Evolutionary conservation across 2,113 vertebrate species (phyloP).

Genomic region (Ivindomyrus marchei): DNA sequence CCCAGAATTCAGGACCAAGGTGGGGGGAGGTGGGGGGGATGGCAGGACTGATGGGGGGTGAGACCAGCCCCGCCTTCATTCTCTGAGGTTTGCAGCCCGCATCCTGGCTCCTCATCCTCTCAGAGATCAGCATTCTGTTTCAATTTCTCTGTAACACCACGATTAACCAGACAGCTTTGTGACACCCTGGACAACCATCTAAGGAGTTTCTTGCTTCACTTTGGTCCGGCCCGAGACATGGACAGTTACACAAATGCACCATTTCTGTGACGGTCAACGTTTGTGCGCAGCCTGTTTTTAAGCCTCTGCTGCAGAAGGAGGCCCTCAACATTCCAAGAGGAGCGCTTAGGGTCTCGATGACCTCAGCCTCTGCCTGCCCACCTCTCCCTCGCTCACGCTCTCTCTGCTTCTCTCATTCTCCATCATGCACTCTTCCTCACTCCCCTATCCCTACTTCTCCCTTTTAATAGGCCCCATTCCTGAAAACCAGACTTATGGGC

Average conservation of each 20-base stretch:
- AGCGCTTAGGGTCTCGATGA: not conserved
- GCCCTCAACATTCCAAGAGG: not conserved
- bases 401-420: conserved; percentile 14
- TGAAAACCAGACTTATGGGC: not conserved
- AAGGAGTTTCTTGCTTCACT: conserved; percentile 9
- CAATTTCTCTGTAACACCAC: not conserved
- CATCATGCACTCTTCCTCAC: not conserved
- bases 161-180: not conserved
- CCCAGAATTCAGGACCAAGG: not conserved
- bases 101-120: not conserved
- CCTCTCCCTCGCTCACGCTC: not conserved
- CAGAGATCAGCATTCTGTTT: not conserved
- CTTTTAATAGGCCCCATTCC: not conserved
- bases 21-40: not conserved
- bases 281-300: conserved; percentile 24
- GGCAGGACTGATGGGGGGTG: not conserved
- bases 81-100: not conserved
- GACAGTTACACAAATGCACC: conserved; percentile 42
- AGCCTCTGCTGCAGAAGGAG: not conserved
- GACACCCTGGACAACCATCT: conserved; percentile 7
- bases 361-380: conserved; percentile 2
- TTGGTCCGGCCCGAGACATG: conserved; percentile 40
- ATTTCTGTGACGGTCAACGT: conserved; percentile 23
- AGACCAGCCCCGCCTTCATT: not conserved
- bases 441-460: not conserved